Percentiles rank a stretch among this genome's conserved stretches.
Conservation (phyloP, 2,797 vertebrate genomes). For the Esox lucius region DNA sequence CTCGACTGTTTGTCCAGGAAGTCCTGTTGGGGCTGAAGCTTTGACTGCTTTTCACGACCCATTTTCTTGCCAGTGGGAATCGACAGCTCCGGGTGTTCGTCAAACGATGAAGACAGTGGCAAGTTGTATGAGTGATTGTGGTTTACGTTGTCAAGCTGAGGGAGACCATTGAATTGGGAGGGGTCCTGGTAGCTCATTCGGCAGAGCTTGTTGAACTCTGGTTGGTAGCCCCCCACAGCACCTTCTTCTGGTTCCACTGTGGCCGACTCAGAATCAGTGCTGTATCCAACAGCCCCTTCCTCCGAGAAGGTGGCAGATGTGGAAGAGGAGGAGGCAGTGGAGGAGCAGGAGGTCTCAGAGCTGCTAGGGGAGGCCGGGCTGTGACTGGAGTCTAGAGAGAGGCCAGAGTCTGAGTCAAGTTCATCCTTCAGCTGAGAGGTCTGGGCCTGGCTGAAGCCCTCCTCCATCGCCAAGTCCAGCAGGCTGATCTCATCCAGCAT, state of each 20-base stretch:
- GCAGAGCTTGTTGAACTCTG: constrained; percentile 94
- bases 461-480: constrained; percentile 95
- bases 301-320: constrained; percentile 91
- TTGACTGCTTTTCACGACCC: constrained; percentile 75
- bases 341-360: constrained; percentile 91
- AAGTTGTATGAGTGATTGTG: constrained; percentile 99
- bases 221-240: constrained; percentile 91
- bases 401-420: constrained; percentile 96
- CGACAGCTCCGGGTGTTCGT: constrained; percentile 78
- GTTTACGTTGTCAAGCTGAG: constrained; percentile 89
- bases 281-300: constrained; percentile 98
- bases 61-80: constrained; percentile 75
- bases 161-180: constrained; percentile 86
- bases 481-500: constrained; percentile 98
- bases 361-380: constrained; percentile 96
- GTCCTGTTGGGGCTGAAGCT: constrained; percentile 74
- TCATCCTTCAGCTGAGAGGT: constrained; percentile 94
- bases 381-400: constrained; percentile 95
- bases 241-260: constrained; percentile 87
- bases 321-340: constrained; percentile 85
- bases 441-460: constrained; percentile 96
- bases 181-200: constrained; percentile 98
- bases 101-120: constrained; percentile 77
- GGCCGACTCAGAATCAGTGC: constrained; percentile 92
- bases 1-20: constrained; percentile 92